Evolutionary conservation across 2,113 vertebrate species (phyloP), one percentile per base, ranked within the genome.

Genomic region (Aegithalos caudatus): DNA sequence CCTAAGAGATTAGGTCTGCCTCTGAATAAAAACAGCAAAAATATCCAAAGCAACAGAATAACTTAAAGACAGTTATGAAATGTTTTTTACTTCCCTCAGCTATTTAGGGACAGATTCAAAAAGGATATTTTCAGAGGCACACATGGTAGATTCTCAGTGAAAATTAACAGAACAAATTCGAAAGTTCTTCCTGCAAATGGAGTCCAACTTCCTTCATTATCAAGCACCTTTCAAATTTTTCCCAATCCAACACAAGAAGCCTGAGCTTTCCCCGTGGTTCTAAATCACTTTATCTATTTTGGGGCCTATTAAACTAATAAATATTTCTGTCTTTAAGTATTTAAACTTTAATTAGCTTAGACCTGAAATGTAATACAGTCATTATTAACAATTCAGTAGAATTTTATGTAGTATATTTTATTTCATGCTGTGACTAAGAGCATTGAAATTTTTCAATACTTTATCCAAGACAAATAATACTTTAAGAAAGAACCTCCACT

Each of bases 351-450:
- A 33, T 71, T 88, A 88, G 40, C 61, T 90, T 73, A 90, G 35
- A 65, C 67, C 51, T 79, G 65, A 94, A 94, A 86, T 53, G 37
- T 44, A 81, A 93, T 29, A 35, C 56, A 88, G 40, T 84, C 88
- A 73, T 86, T 80, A 77, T 66, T 95, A 94, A 91, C 69, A 94
- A 37, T 92, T 86, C 86, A 64, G 80, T 84, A 90, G 53, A 74
- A 66, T n/a, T 81, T 83, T 86, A 33, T 64, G 81, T 78, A 67
- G 51, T 81, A 83, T 67, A 84, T 94, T 98, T 98, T 97, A 97
- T 98, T 98, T 97, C 98, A 98, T 97, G 97, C 97, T 96, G 95
- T 94, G 65, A 93, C 94, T 96, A 88, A 92, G 84, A 93, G 86
- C 62, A 50, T 11, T 14, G 25, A 91, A 54, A 57, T 76, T 82